A percentile compares a stretch with the other conserved stretches of the same genome.
Evolutionary conservation across 2,888 invertebrate species (phyloP).

Genomic region (Melangyna quadrimaculata): DNA sequence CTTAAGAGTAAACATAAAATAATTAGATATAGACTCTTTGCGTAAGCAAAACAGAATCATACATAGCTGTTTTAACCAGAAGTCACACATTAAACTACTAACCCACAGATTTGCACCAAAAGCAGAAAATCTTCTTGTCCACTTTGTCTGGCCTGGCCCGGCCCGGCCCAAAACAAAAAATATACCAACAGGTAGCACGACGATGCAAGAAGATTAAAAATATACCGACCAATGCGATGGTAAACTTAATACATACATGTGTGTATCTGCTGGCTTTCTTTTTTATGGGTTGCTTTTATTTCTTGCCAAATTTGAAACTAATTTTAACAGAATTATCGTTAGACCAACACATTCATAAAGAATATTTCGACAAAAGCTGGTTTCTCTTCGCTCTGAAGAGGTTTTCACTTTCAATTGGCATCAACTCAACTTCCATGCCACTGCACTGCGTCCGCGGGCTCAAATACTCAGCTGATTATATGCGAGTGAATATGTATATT

Average conservation of each 20-base stretch:
- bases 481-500: slow-evolving; percentile 42
- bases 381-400: neutral
- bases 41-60: no score
- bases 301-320: neutral
- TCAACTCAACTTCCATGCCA: neutral
- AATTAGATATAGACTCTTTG: no score
- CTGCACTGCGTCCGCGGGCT: neutral
- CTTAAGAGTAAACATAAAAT: no score
- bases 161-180: neutral
- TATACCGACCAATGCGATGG: neutral
- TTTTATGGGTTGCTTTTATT: neutral
- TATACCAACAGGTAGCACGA: neutral
- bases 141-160: neutral
- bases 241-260: no score
- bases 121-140: neutral
- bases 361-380: neutral
- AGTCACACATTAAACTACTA: neutral
- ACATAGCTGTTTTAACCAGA: neutral
- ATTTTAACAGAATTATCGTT: neutral
- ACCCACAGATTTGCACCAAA: neutral
- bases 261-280: neutral
- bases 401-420: slow-evolving; percentile 8
- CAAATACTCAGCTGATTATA: slow-evolving; percentile 42
- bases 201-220: neutral
- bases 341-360: neutral